A percentile compares a stretch with the other conserved stretches of the same genome.
Evolutionary conservation across 2,113 vertebrate species (phyloP).

Genomic region (Bubo blakistoni): DNA sequence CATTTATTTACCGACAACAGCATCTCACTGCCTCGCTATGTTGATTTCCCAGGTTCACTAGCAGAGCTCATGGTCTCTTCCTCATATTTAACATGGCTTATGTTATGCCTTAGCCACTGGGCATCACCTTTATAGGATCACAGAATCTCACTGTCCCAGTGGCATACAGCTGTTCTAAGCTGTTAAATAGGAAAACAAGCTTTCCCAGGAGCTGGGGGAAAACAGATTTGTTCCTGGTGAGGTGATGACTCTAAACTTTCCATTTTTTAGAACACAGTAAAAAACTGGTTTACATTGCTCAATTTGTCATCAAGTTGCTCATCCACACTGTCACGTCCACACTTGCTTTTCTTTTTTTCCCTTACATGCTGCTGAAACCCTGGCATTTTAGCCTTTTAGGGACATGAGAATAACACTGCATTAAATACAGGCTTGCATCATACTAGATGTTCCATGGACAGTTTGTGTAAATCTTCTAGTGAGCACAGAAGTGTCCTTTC

Average conservation of each 20-base stretch:
- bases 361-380: not conserved
- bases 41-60: not conserved
- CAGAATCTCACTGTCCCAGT: not conserved
- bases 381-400: not conserved
- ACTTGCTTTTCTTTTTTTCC: not conserved
- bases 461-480: not conserved
- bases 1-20: not conserved
- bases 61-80: not conserved
- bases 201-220: not conserved
- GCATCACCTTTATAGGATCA: not conserved
- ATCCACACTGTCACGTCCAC: not conserved
- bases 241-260: not conserved
- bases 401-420: not conserved
- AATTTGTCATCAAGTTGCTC: not conserved
- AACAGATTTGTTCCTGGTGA: not conserved
- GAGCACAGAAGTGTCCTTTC: not conserved
- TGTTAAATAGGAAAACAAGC: not conserved
- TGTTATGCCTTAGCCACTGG: not conserved
- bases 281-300: not conserved
- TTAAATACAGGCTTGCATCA: not conserved
- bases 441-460: not conserved
- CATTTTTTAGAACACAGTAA: not conserved
- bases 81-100: not conserved
- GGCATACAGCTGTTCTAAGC: not conserved
- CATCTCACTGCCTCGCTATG: fast-evolving